Conservation (phyloP, 1,140 invertebrate species). For the Halyomorpha halys region DNA sequence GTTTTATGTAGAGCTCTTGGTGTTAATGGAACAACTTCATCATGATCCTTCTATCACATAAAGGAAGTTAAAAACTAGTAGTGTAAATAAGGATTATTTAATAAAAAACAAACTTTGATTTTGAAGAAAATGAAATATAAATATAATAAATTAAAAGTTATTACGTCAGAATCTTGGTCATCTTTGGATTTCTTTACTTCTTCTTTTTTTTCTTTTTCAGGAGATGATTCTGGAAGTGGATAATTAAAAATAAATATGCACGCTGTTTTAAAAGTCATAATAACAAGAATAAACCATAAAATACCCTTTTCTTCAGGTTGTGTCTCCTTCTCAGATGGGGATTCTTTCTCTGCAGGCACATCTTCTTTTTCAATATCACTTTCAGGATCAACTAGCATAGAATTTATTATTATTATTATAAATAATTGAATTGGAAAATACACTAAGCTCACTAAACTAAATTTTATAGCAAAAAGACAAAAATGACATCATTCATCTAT, state of each 20-base stretch:
- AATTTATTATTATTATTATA: neutral
- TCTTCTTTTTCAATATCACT: constrained; percentile 16
- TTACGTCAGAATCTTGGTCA: constrained; percentile 24
- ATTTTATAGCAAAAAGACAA: too few species aligned
- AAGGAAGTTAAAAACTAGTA: neutral
- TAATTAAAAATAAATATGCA: too few species aligned
- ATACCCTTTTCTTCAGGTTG: constrained; percentile 19
- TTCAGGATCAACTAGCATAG: neutral
- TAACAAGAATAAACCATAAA: too few species aligned
- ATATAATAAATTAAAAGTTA: too few species aligned
- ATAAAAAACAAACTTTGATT: too few species aligned
- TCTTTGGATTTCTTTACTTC: constrained; percentile 17
- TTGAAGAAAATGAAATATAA: too few species aligned
- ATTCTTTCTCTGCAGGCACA: constrained; percentile 9
- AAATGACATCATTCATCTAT: too few species aligned
- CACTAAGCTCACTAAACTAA: too few species aligned
- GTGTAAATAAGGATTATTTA: too few species aligned
- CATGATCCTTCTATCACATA: constrained; percentile 25
- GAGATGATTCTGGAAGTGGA: constrained; percentile 32
- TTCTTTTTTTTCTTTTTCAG: constrained; percentile 4
- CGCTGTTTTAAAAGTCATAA: too few species aligned
- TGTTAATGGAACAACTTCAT: constrained; percentile 45
- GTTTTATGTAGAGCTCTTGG: constrained; percentile 77
- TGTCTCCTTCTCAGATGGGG: neutral
- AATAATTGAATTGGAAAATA: too few species aligned